Evolutionary conservation across 2,888 invertebrate genomes (phyloP).

Genomic region (Aporophyla lueneburgensis): DNA sequence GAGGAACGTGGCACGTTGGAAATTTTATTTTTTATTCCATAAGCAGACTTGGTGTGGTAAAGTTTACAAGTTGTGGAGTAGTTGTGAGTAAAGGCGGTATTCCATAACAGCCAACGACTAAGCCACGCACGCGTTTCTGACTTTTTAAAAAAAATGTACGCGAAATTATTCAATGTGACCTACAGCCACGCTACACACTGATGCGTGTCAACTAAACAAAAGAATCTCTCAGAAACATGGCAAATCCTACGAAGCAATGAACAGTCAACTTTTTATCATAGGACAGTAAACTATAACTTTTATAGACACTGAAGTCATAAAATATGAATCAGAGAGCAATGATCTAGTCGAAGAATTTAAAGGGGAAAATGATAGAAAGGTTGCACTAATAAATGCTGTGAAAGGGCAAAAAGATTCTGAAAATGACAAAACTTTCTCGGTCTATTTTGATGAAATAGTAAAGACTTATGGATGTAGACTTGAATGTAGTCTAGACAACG

Average conservation of each 20-base stretch:
- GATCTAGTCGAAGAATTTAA: neutral
- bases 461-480: conserved; percentile 6
- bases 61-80: conserved; percentile 18
- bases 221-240: neutral
- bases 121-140: neutral
- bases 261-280: neutral
- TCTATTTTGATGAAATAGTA: conserved; percentile 1
- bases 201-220: neutral
- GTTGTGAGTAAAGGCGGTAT: neutral
- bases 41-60: neutral
- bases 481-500: conserved; percentile 39
- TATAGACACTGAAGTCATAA: conserved; percentile 14
- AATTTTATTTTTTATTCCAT: conserved; percentile 30
- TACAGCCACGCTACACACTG: too few relatives aligned
- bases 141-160: neutral
- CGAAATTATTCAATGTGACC: neutral
- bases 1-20: neutral
- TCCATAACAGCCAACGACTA: neutral
- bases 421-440: neutral
- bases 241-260: neutral
- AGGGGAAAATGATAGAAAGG: neutral
- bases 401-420: neutral
- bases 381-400: neutral
- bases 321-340: conserved; percentile 18
- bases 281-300: neutral